Evolutionary conservation across 1,140 invertebrate genomes (phyloP), one percentile per base, ranked within the genome.

Genomic region (Euglossa dilemma): DNA sequence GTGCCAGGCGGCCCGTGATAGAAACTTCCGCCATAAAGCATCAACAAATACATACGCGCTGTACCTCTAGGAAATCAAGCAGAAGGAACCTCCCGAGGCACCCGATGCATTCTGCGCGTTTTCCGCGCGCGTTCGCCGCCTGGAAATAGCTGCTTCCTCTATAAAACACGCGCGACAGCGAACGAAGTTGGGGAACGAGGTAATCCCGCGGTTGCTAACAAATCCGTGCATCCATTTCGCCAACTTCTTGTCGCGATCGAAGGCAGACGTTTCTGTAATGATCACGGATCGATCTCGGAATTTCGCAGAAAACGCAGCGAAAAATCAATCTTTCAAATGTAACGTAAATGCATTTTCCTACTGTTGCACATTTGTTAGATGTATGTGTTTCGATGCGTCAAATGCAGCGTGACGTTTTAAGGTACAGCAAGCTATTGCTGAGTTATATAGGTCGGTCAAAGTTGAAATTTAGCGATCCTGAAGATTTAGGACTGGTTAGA

Each of bases 31-130:
- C 52, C 85, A 67, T 80, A 85, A 86, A 86, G 69, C 63, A 80
- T 80, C 78, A 64, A 74, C 76, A 64, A 52, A 63, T 75, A 54
- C 54, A 85, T 67, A 28, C 57, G 45, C 56, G 75, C 7, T 5
- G 28, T 25, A 67, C 74, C 74, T 70, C 28, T 11, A 79, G 76
- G 83, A 86, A 86, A 86, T 86, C 85, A 86, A 80, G 83, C 80
- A 67, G 83, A 74, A 85, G 67, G 75, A 64, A 72, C 54, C 82
- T 69, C 61, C 16, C 74, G 82, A 86, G 84, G 72, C 84, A 67
- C 61, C 67, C 59, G 36, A 28, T 64, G 75, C 67, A 85, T 86
- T 85, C 72, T 57, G 23, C 61, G 52, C 79, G 64, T 75, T 63
- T 63, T 61, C 61, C 43, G 23, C 23, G 63, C 28, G 28, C 43